Evolutionary conservation across 2,797 vertebrate genomes (phyloP), one percentile per base, ranked within the genome.

Genomic region (Mormyrops attenuatus): DNA sequence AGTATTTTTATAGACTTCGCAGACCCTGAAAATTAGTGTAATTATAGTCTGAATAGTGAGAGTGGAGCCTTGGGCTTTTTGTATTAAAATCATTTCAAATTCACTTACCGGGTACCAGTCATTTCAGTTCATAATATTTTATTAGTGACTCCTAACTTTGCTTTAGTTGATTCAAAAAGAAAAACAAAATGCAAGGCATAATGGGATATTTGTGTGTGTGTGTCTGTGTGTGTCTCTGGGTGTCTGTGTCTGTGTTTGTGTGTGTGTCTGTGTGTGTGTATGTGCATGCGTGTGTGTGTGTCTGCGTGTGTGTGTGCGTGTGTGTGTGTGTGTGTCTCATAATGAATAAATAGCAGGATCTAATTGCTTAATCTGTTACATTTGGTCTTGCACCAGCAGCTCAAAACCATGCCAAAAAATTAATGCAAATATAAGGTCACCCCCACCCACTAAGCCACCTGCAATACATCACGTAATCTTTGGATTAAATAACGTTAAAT

Each of bases 281-380:
- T 57, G 57, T 30, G 22, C 34, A 3, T 69, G 63, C 34, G 26
- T 69, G 26, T 5, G 63, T 73, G 66, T 73, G 66, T 73, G 66
- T 17, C 1, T 34, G 26, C 26, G 3, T 69, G 66, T 69, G 57
- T 57, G 57, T 20, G 5, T 57, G 57, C 11, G 22, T 69, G 26
- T 69, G 63, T 69, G 26, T 69, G 26, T 5, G 63, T 73, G 66
- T 73, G 66, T 73, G 66, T 17, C 1, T 34, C 66, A 15, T 34
- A 73, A 73, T 17, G 13, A 73, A 38, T 38, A 73, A 73, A 73
- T 73, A 73, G 66, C 30, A 38, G 66, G 66, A 73, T 38, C 66
- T 73, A 73, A 73, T 73, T 73, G 66, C 66, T 73, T 73, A 73
- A 73, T 73, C 66, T 73, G 66, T 80, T 80, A 80, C 73, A 41